Conservation (phyloP, 2,797 vertebrate species). For the Sphenodon punctatus region DNA sequence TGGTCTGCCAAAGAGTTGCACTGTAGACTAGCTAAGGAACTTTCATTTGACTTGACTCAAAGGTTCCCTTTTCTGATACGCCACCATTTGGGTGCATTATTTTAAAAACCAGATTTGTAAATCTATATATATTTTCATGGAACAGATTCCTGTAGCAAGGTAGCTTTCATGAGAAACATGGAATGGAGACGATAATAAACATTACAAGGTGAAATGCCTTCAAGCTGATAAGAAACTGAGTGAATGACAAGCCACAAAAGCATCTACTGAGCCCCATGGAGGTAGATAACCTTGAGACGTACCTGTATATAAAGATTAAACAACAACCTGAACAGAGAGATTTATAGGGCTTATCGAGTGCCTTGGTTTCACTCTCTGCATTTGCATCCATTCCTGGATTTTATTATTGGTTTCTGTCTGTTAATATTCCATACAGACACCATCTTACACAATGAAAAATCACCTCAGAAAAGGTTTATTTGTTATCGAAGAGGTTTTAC, state of each 20-base stretch:
- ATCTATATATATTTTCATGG: no score
- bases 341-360: slow-evolving; percentile 71
- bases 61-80: no score
- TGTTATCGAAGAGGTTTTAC: slow-evolving; percentile 61
- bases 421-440: slow-evolving; percentile 58
- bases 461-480: slow-evolving; percentile 29
- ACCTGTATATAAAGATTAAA: slow-evolving; percentile 78
- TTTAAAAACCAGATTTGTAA: no score
- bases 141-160: neutral
- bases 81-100: no score
- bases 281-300: slow-evolving; percentile 77
- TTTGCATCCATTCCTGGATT: slow-evolving; percentile 72
- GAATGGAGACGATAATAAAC: slow-evolving; percentile 54
- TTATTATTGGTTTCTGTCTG: slow-evolving; percentile 73
- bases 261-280: slow-evolving; percentile 53
- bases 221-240: slow-evolving; percentile 68
- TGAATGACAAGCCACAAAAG: slow-evolving; percentile 55
- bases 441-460: slow-evolving; percentile 41
- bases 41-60: no score
- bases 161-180: slow-evolving; percentile 8
- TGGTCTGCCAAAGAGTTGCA: no score
- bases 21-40: no score
- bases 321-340: slow-evolving; percentile 52
- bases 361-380: slow-evolving; percentile 68
- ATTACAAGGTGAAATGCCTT: slow-evolving; percentile 64